Evolutionary conservation across 1,140 invertebrate genomes (phyloP), one percentile per base, ranked within the genome.

Genomic region (Vanessa tameamea): DNA sequence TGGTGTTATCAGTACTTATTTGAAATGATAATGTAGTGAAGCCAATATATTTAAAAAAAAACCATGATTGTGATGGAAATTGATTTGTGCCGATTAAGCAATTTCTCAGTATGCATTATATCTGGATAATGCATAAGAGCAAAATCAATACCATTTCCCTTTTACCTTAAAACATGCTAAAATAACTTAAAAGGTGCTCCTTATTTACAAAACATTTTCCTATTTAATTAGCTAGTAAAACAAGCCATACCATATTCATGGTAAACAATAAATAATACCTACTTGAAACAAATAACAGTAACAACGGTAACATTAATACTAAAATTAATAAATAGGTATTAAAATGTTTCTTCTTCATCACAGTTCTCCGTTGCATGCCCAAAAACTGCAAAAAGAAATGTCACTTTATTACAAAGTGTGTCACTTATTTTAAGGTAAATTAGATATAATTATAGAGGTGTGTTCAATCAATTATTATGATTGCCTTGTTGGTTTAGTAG

Each of bases 291-390:
- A 88, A 80, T 86, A 91, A 91, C 85, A 92, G 87, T 79, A 89
- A 89, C 86, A 91, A 89, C 78, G 88, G 89, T 91, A 92, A 92
- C 88, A 87, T 85, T 88, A 87, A 78, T 85, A 79, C 80, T 86
- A 87, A 83, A 84, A 61, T 81, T 81, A 72, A 86, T 85, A 87
- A 87, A 90, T 85, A 86, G 70, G 48, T 78, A 71, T 87, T 91
- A 97, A 93, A 95, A 98, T 69, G 96, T 97, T 93, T 97, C 96
- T 83, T 95, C 95, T 88, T 96, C 96, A 91, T 96, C 95, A 93
- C 97, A 98, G 81, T 97, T 94, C 75, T 94, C 94, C 16, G 96
- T 96, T 79, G 94, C 94, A 86, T 98, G 97, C 11, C 96, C 97
- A 92, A 97, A 98, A 72, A 95, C 96, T 97, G 93, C 48, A 93